Conservation (phyloP, 1,140 invertebrate genomes). For the Sitobion miscanthi region DNA sequence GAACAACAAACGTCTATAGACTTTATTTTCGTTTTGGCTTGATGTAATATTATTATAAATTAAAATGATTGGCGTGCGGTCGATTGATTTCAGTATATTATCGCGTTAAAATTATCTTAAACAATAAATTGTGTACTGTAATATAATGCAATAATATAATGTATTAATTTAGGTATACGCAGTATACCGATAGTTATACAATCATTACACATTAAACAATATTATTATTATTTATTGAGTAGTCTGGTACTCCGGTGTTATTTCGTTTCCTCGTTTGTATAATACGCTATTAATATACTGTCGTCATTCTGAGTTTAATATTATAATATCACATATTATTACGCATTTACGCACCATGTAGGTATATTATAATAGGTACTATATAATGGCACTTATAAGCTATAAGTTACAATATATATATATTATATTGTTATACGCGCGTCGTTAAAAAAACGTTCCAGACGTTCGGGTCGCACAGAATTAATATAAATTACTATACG, state of each 20-base stretch:
- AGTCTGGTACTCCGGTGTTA: not conserved
- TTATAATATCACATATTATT: not conserved
- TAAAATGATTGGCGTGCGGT: not conserved
- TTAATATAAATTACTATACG: not conserved
- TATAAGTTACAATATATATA: not conserved
- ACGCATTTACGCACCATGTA: not conserved
- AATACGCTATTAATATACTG: not conserved
- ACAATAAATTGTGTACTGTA: not conserved
- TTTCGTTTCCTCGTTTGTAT: not conserved
- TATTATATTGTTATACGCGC: not conserved
- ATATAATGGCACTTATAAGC: not conserved
- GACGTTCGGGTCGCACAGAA: not conserved
- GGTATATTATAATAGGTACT: not conserved
- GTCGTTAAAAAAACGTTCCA: not conserved
- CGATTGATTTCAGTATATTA: not conserved
- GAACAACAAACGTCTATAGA: not conserved
- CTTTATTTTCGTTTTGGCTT: not conserved
- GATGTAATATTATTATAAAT: not conserved
- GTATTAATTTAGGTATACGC: not conserved
- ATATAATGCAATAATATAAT: not conserved
- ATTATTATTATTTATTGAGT: not conserved
- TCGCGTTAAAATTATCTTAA: not conserved
- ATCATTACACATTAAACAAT: not conserved
- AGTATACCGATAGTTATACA: not conserved
- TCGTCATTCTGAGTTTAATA: not conserved